Evolutionary conservation across 2,888 invertebrate species (phyloP).

Genomic region (Loripinus fragilis): DNA sequence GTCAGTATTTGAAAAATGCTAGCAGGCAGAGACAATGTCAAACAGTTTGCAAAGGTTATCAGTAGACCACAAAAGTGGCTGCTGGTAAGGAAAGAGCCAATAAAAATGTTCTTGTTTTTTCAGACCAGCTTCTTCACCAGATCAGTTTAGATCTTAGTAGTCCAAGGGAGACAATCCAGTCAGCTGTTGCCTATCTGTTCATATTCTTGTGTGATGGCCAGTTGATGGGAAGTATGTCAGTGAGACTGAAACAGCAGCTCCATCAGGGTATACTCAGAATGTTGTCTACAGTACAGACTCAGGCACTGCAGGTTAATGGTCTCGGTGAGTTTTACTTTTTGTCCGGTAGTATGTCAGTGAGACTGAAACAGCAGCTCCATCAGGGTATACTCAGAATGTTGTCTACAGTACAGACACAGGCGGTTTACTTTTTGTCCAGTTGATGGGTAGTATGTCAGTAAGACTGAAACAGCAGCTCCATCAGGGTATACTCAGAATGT

Average conservation of each 20-base stretch:
- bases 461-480: slow-evolving; percentile 51
- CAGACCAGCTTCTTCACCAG: slow-evolving; percentile 53
- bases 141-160: slow-evolving; percentile 53
- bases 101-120: too few species aligned
- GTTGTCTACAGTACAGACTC: slow-evolving; percentile 40
- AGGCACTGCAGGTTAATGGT: slow-evolving; percentile 47
- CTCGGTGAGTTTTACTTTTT: slow-evolving; percentile 38
- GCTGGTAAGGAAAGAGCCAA: too few species aligned
- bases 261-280: slow-evolving; percentile 44
- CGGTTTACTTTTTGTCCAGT: slow-evolving; percentile 30
- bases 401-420: slow-evolving; percentile 36
- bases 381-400: slow-evolving; percentile 45
- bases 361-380: slow-evolving; percentile 50
- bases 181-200: slow-evolving; percentile 63
- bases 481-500: slow-evolving; percentile 41
- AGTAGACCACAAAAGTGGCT: too few species aligned
- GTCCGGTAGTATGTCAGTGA: slow-evolving; percentile 28
- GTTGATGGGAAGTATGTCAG: slow-evolving; percentile 30
- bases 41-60: too few species aligned
- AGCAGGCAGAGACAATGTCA: too few species aligned
- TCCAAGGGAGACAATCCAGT: slow-evolving; percentile 62
- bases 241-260: slow-evolving; percentile 48
- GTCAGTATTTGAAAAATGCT: too few species aligned
- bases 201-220: slow-evolving; percentile 55
- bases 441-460: slow-evolving; percentile 30